Conservation (phyloP, 2,888 invertebrate genomes). For the Mystacides longicornis region DNA sequence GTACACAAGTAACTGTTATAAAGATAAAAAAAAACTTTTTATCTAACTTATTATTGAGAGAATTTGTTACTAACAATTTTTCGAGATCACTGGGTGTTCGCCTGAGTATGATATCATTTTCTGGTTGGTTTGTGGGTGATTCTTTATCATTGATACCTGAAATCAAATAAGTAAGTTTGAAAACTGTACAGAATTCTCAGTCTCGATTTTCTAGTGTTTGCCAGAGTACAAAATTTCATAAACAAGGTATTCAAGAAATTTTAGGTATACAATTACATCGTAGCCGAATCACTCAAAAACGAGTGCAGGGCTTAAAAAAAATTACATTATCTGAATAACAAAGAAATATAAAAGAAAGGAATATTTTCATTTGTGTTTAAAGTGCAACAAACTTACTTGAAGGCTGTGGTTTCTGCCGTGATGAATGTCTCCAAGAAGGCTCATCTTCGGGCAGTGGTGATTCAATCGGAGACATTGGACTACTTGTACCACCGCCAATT, state of each 20-base stretch:
- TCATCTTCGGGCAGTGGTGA: constrained; percentile 32
- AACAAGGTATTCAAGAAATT: no score
- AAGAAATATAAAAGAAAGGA: constrained; percentile 11
- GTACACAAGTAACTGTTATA: not conserved
- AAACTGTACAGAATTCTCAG: no score
- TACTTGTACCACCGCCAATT: constrained; percentile 34
- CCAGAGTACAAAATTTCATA: no score
- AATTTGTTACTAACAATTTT: constrained; percentile 63
- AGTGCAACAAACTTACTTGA: not conserved
- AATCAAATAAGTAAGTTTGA: no score
- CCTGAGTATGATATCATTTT: constrained; percentile 63
- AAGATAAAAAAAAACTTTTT: constrained; percentile 9
- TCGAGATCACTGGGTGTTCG: constrained; percentile 84
- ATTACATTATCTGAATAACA: no score
- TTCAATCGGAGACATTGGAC: constrained; percentile 22
- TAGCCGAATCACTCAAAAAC: no score
- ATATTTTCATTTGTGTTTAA: not conserved
- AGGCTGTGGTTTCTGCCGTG: constrained; percentile 7
- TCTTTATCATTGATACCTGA: constrained; percentile 52
- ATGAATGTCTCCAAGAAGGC: constrained; percentile 38
- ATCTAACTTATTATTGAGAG: not conserved
- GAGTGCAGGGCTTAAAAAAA: no score
- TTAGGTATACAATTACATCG: no score
- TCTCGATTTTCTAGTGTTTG: no score
- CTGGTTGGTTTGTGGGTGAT: constrained; percentile 32